Evolutionary conservation across 1,140 invertebrate species (phyloP), one percentile per base, ranked within the genome.

Genomic region (Campoletis sonorensis): DNA sequence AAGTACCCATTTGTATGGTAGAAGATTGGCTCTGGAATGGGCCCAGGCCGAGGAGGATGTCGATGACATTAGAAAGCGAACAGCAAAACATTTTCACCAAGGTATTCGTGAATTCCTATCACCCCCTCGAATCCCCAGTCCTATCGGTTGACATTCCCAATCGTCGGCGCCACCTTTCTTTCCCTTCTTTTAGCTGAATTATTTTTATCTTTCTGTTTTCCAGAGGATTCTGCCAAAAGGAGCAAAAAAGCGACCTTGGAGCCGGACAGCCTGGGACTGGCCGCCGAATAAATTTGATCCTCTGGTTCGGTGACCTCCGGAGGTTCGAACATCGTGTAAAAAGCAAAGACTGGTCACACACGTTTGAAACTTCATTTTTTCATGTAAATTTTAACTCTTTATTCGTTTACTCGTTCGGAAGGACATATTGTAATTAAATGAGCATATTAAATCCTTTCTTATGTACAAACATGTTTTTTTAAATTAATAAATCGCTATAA

Each of bases 1-100:
- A 90, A 99, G 98, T 86, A 99, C 99, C 82, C 99, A 99, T 94
- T 96, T 99, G 90, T 99, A 98, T 90, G 98, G 98, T 4, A 93
- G 99, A 85, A 94, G 98, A 58, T 92, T 99, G 83, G 98, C 99
- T 0, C 92, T 99, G 23, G 98, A 99, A 93, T 99, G 99, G 99
- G 98, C 98, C 0, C 94, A 96, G 54, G 93, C 95, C n/a, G 95
- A 95, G 49, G 96, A 98, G 51, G 73, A 84, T 54, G 68, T 84
- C 54, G 76, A 78, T 40, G 76, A 80, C 72, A 84, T 84, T 84
- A 84, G 85, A 84, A 86, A 86, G 83, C 82, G 80, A 64, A 84
- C 78, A 7, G 80, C 75, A 64, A 86, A 83, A 80, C 79, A 83
- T 82, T 86, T 86, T 82, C 81, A 83, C 80, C 33, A 75, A 76